Evolutionary conservation across 2,888 invertebrate species (phyloP).

Genomic region (Epicampocera succincta): DNA sequence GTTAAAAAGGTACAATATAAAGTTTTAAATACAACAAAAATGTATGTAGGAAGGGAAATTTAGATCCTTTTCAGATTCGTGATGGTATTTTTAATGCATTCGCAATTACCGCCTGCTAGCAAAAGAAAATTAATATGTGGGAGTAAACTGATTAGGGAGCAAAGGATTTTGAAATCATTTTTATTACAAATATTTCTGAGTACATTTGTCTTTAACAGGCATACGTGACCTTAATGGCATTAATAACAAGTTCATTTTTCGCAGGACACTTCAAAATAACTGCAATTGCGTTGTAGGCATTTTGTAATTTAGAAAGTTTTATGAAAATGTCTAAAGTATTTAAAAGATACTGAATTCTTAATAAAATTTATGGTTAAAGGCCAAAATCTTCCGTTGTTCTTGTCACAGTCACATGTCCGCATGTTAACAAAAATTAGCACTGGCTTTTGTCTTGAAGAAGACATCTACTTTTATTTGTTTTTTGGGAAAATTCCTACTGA

Average conservation of each 20-base stretch:
- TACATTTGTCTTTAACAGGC: not conserved
- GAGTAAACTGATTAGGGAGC: not conserved
- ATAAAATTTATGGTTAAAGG: not conserved
- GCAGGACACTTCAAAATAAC: too few species aligned
- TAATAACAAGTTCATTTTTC: too few species aligned
- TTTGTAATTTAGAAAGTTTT: too few species aligned
- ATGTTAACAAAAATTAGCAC: slow-evolving; percentile 30
- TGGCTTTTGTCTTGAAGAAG: slow-evolving; percentile 38
- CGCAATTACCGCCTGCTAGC: not conserved
- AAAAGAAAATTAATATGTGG: not conserved
- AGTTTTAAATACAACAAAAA: not conserved
- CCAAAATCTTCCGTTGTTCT: not conserved
- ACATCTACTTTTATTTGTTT: slow-evolving; percentile 11
- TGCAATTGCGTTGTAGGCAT: too few species aligned
- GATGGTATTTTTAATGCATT: not conserved
- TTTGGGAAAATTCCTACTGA: not conserved
- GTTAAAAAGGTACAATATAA: not conserved
- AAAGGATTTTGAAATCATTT: too few species aligned
- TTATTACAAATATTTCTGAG: not conserved
- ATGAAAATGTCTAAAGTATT: too few species aligned
- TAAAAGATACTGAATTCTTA: not conserved
- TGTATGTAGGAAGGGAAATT: not conserved
- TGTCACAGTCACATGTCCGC: not conserved
- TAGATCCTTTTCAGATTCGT: not conserved
- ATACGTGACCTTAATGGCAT: too few species aligned